These are phyloP conservation scores for Mythimna pallens DNA, from an alignment of 2,888 invertebrate species.

Conservation along the genomic window DNA sequence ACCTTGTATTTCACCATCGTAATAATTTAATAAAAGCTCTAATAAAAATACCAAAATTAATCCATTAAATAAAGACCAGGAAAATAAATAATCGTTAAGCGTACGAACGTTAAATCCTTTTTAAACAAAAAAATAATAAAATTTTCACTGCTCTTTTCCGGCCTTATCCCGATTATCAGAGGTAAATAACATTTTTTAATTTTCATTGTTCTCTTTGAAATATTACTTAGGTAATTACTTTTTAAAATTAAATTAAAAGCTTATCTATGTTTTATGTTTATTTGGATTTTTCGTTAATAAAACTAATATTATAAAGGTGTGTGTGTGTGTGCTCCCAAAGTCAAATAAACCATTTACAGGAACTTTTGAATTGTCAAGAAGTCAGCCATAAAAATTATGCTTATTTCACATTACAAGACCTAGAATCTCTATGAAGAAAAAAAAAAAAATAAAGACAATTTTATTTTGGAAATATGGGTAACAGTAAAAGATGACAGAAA, in stretches of 20 bases:
- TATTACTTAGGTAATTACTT: not conserved
- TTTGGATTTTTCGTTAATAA: not conserved
- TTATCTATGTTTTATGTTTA: not conserved
- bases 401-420: no score
- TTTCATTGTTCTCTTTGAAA: not conserved
- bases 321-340: no score
- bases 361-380: no score
- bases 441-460: no score
- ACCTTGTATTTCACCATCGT: not conserved
- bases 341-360: no score
- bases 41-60: not conserved
- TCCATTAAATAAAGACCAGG: not conserved
- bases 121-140: constrained; percentile 20
- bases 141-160: constrained; percentile 1
- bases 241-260: constrained; percentile 16
- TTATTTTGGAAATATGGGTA: no score
- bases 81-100: constrained; percentile 30
- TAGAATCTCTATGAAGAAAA: no score
- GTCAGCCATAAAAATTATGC: no score
- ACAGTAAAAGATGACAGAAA: no score
- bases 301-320: no score
- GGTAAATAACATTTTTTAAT: constrained; percentile 17
- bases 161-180: constrained; percentile 1
- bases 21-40: not conserved
- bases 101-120: constrained; percentile 18